These are phyloP conservation scores for Danio rerio DNA, from an alignment of 2,113 vertebrate genomes.

Conservation along the genomic window GRCz12tu NC_133188.1:37588501-37589000, in stretches of 20 bases:
- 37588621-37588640: constrained; percentile 33
- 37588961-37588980: constrained; percentile 13
- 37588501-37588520: no score
- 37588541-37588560: constrained; percentile 2
- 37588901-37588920: neutral
- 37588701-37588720: neutral
- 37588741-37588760: constrained; percentile 50
- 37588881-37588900: constrained; percentile 22
- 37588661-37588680: constrained; percentile 23
- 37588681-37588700: constrained; percentile 31
- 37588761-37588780: constrained; percentile 56
- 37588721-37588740: constrained; percentile 38
- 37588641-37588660: constrained; percentile 42
- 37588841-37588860: constrained; percentile 39
- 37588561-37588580: constrained; percentile 7
- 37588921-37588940: neutral
- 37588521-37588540: neutral
- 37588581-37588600: neutral
- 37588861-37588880: constrained; percentile 42
- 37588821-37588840: constrained; percentile 51
- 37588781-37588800: constrained; percentile 68
- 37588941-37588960: constrained; percentile 25
- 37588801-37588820: constrained; percentile 62
- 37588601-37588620: neutral
- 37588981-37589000: constrained; percentile 29